Evolutionary conservation across 23 tunicate genomes (phyloP).

Genomic region (Trididemnum miniatum): DNA sequence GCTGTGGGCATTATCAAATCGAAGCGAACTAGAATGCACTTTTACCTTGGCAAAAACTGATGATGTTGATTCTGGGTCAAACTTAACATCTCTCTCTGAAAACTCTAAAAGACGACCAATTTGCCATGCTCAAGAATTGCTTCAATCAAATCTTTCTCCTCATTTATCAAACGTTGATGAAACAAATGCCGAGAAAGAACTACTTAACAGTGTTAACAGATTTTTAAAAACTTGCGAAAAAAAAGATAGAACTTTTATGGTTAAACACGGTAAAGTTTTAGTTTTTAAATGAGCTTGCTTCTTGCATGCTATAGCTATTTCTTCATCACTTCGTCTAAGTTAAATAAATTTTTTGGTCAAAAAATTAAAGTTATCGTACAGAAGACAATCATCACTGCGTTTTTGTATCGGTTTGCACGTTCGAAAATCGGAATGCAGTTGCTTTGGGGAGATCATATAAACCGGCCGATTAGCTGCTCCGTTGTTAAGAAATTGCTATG

Average conservation of each 20-base stretch:
- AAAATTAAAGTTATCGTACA: too few species aligned
- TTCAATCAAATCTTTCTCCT: neutral
- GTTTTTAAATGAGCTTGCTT: too few species aligned
- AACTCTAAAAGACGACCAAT: slow-evolving; percentile 40
- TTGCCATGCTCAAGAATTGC: slow-evolving; percentile 39
- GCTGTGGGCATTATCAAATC: slow-evolving; percentile 79
- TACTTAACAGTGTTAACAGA: slow-evolving; percentile 52
- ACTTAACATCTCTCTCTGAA: neutral
- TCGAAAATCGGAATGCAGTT: too few species aligned
- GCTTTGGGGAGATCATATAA: too few species aligned
- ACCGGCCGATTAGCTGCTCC: too few species aligned
- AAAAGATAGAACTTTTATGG: slow-evolving; percentile 33
- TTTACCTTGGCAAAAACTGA: slow-evolving; percentile 77
- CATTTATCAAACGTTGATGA: neutral
- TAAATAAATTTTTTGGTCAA: too few species aligned
- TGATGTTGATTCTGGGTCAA: slow-evolving; percentile 7
- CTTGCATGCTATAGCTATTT: too few species aligned
- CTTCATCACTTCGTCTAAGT: too few species aligned
- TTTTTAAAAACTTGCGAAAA: slow-evolving; percentile 53
- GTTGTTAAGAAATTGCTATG: too few species aligned
- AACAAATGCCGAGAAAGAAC: slow-evolving; percentile 51
- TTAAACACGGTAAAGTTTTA: slow-evolving; percentile 21
- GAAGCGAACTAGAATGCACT: slow-evolving; percentile 87
- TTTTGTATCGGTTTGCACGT: too few species aligned
- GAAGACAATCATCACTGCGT: too few species aligned